Percentiles rank a stretch among this genome's conserved stretches.
phyloP scores from a whole-genome alignment of 2,797 vertebrate genomes.

The Muscicapa striata region DNA sequence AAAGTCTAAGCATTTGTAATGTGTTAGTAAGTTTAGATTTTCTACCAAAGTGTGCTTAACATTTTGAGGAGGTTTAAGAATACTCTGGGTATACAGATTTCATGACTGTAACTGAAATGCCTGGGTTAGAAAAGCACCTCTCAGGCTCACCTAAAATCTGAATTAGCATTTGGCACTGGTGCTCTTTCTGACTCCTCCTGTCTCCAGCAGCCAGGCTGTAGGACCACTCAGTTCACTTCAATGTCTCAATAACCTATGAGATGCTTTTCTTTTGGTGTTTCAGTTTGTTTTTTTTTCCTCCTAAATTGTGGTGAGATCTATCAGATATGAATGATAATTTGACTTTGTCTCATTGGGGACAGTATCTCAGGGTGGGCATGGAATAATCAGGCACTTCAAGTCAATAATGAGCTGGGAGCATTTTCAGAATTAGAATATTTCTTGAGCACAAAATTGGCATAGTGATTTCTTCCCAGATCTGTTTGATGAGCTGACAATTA shows the following conservation, averaged over 20 bases:
- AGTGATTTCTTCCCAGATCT: neutral
- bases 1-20: neutral
- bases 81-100: neutral
- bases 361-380: neutral
- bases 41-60: neutral
- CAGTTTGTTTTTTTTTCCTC: accelerated
- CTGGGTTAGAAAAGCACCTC: neutral
- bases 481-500: neutral
- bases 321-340: neutral
- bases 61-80: neutral
- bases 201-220: neutral
- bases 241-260: neutral
- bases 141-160: neutral
- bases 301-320: neutral
- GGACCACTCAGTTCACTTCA: neutral
- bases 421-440: neutral
- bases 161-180: neutral
- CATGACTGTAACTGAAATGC: neutral
- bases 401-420: neutral
- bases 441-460: neutral
- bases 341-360: neutral
- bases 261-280: neutral
- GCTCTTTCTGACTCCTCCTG: neutral
- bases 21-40: neutral
- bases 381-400: neutral